Conservation (phyloP, 1,140 invertebrate species). For the Hesperophylax magnus region DNA sequence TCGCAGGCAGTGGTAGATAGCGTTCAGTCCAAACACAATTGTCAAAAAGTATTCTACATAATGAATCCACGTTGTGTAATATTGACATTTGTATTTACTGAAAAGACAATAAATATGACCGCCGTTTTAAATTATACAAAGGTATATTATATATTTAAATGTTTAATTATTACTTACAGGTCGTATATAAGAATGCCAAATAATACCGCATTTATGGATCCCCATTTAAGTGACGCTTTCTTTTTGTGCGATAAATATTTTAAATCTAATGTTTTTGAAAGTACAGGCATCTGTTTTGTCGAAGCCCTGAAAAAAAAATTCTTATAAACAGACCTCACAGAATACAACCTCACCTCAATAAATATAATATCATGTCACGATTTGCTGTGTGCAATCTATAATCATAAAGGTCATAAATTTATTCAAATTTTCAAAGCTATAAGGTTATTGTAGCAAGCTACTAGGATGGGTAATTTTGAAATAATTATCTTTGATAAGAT, state of each 20-base stretch:
- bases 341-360: no score
- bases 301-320: conserved; percentile 42
- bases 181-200: conserved; percentile 51
- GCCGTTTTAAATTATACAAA: background rate
- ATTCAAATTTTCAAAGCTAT: no score
- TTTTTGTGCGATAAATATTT: conserved; percentile 48
- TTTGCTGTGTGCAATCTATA: no score
- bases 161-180: conserved; percentile 45
- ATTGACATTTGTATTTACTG: conserved; percentile 53
- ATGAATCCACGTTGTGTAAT: conserved; percentile 49
- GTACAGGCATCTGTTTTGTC: conserved; percentile 32
- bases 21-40: conserved; percentile 53
- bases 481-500: no score
- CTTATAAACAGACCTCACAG: no score
- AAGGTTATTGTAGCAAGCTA: no score
- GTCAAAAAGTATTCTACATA: conserved; percentile 52
- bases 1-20: conserved; percentile 48
- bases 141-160: conserved; percentile 1
- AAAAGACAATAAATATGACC: conserved; percentile 36
- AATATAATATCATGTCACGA: no score
- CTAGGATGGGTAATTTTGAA: no score
- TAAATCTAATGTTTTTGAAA: conserved; percentile 51
- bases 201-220: conserved; percentile 47
- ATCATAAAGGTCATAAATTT: no score
- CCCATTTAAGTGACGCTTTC: conserved; percentile 53